Percentiles rank a stretch among this genome's conserved stretches.
Conservation (phyloP, 2,797 vertebrate species). For the Acipenser transmontanus region DNA sequence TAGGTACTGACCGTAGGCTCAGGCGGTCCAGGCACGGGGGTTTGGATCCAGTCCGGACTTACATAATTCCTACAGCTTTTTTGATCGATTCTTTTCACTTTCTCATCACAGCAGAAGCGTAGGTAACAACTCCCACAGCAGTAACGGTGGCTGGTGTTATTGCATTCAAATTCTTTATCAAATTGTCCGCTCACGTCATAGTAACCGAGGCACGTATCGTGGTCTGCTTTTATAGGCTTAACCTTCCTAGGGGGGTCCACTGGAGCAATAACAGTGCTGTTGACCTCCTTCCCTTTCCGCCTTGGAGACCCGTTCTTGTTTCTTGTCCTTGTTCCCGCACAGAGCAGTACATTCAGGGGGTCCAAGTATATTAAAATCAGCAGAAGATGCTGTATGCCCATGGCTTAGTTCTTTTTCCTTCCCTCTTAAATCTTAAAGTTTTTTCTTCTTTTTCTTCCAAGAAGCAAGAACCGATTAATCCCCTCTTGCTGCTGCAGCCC, state of each 20-base stretch:
- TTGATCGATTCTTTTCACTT: slow-evolving; percentile 86
- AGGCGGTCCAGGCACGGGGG: slow-evolving; percentile 61
- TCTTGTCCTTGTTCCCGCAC: slow-evolving; percentile 47
- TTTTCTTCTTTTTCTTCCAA: slow-evolving; percentile 14
- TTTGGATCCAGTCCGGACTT: slow-evolving; percentile 87
- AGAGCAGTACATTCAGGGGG: slow-evolving; percentile 52
- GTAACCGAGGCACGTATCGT: slow-evolving; percentile 90
- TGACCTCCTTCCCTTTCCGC: slow-evolving; percentile 57
- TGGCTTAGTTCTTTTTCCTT: slow-evolving; percentile 35
- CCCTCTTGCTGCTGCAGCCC: slow-evolving; percentile 15
- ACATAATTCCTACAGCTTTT: slow-evolving; percentile 87
- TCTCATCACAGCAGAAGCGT: slow-evolving; percentile 94
- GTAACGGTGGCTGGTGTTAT: slow-evolving; percentile 93
- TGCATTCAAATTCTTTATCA: slow-evolving; percentile 94
- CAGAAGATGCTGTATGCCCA: slow-evolving; percentile 66
- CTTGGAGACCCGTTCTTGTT: slow-evolving; percentile 37
- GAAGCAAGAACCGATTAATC: slow-evolving; percentile 8
- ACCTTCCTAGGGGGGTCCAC: slow-evolving; percentile 45
- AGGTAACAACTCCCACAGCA: slow-evolving; percentile 96
- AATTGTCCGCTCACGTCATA: slow-evolving; percentile 94
- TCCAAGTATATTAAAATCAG: slow-evolving; percentile 64
- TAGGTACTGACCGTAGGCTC: slow-evolving; percentile 78
- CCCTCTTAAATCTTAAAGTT: slow-evolving; percentile 7
- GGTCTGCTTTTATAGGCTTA: slow-evolving; percentile 51
- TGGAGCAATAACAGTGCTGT: slow-evolving; percentile 49